Percentiles rank a stretch among this genome's conserved stretches.
Conservation (phyloP, 2,113 vertebrate genomes). For the Tretioscincus oriximinensis region DNA sequence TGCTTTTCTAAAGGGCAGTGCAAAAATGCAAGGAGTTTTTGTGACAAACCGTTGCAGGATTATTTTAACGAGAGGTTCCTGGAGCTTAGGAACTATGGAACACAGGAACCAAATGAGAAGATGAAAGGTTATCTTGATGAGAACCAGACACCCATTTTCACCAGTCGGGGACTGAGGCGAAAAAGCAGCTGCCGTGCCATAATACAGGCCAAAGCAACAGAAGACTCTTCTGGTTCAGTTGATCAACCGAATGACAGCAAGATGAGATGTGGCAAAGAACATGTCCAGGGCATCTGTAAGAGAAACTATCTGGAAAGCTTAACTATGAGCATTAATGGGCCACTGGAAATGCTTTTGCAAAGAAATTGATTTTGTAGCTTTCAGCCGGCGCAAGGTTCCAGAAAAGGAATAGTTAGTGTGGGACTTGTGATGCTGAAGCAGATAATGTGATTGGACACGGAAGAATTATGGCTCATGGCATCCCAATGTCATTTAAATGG, state of each 20-base stretch:
- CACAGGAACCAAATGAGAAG: constrained; percentile 8
- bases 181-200: constrained; percentile 21
- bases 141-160: neutral
- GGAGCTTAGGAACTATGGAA: constrained; percentile 44
- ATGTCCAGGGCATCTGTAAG: neutral
- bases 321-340: constrained; percentile 21
- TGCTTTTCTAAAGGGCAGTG: neutral
- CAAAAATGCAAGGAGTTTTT: constrained; percentile 1
- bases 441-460: neutral
- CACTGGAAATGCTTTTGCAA: constrained; percentile 13
- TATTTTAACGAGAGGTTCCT: constrained; percentile 46
- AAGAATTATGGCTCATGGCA: neutral
- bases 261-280: accelerated
- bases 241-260: accelerated
- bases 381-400: accelerated
- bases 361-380: neutral
- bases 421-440: neutral
- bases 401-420: neutral
- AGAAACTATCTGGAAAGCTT: constrained; percentile 32
- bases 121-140: neutral
- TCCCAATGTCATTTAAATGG: neutral
- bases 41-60: constrained; percentile 45
- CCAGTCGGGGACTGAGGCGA: neutral
- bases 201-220: accelerated
- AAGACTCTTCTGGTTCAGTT: neutral